Percentiles rank a stretch among this genome's conserved stretches.
Conservation (phyloP, 2,888 invertebrate genomes). For the Poecilus cupreus region DNA sequence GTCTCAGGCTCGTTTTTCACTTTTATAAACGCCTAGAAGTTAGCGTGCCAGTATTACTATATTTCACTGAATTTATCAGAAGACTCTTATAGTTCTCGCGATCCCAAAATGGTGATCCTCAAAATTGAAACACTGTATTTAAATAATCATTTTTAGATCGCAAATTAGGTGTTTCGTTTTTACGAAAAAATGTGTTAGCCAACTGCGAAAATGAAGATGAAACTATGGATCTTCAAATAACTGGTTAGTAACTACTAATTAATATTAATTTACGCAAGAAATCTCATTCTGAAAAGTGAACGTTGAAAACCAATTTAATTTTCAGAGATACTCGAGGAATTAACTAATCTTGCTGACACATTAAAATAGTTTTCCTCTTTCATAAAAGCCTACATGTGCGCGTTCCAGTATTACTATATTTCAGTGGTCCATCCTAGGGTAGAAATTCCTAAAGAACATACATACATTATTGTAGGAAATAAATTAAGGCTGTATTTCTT, state of each 20-base stretch:
- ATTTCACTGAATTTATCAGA: no score
- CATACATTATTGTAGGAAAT: neutral
- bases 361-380: neutral
- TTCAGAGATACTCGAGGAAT: conserved; percentile 64
- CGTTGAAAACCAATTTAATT: neutral
- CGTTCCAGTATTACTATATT: no score
- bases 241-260: conserved; percentile 61
- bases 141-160: conserved; percentile 25
- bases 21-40: no score
- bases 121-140: no score
- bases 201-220: conserved; percentile 51
- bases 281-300: neutral
- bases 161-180: conserved; percentile 61
- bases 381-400: no score
- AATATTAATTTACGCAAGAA: neutral
- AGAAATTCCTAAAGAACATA: no score
- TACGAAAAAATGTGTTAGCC: conserved; percentile 57
- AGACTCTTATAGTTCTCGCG: no score
- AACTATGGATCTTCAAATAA: conserved; percentile 63
- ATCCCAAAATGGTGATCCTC: no score
- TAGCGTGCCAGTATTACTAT: no score
- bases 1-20: no score
- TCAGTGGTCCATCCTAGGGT: no score
- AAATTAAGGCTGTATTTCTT: neutral
- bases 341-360: conserved; percentile 62